Conservation (phyloP, 2,888 invertebrate species). For the Himalopsyche japonica region DNA sequence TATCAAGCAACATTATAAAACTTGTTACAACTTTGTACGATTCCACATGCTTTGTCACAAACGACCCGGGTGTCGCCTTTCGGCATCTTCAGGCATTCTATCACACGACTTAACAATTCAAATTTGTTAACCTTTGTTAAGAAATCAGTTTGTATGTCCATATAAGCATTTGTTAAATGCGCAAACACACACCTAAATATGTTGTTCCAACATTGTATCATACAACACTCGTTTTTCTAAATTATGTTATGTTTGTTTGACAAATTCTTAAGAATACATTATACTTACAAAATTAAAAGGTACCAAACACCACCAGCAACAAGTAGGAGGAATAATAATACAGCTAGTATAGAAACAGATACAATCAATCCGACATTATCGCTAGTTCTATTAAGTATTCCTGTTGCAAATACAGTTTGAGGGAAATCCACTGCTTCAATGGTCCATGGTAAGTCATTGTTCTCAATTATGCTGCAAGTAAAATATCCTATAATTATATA, state of each 20-base stretch:
- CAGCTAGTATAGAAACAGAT: slow-evolving; percentile 46
- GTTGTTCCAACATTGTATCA: neutral
- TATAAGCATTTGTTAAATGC: too few species aligned
- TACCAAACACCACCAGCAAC: slow-evolving; percentile 44
- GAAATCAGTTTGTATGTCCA: too few species aligned
- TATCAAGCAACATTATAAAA: too few species aligned
- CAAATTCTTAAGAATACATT: neutral
- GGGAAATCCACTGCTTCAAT: slow-evolving; percentile 8
- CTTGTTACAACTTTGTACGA: too few species aligned
- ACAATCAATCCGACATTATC: slow-evolving; percentile 44
- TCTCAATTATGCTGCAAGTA: neutral
- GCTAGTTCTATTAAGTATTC: slow-evolving; percentile 4
- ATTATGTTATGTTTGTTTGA: neutral
- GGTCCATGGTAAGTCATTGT: slow-evolving; percentile 6
- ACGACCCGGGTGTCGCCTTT: too few species aligned
- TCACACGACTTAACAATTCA: too few species aligned
- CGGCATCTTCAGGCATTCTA: too few species aligned
- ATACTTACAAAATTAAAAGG: slow-evolving; percentile 45
- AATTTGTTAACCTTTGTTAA: too few species aligned
- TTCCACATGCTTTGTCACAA: too few species aligned
- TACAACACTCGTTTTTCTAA: neutral
- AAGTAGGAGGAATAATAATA: slow-evolving; percentile 44
- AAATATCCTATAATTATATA: neutral
- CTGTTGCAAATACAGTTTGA: slow-evolving; percentile 1
- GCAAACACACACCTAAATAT: too few species aligned